Base-by-base conservation (phyloP, 2,888 invertebrate species). In the Caenorhabditis sp. region DNA sequence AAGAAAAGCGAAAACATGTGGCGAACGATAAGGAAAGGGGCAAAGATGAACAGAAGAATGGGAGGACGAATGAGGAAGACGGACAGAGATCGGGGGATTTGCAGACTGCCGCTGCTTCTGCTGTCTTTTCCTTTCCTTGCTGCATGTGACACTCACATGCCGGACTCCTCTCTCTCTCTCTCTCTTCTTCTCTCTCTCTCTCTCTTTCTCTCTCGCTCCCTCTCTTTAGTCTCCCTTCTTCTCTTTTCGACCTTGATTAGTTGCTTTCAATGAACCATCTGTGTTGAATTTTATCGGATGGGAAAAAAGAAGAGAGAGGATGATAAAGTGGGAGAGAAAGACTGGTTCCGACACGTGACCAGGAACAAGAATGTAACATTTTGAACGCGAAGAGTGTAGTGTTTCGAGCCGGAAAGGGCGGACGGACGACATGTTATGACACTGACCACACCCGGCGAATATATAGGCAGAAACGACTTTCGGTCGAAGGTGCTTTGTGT, bases 61-160 rank as follows among this genome's bases (percentile, higher is more conserved):
- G 24, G 27, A n/a, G 26, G 32, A 52, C 22, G 35, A 43, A 53
- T 9, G 26, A 55, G 32, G 56, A 41, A 35, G 37, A 15, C 17
- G 48, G 41, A 41, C 43, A 48, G 45, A 48, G 56, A 62, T 53
- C 37, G 46, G 24, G n/a, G 20, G 55, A 39, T 45, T 35, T 11
- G 15, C 26, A 59, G 58, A 59, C 32, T 35, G 45, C 39, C 41
- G 17, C 55, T 55, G 22, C 46, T 59, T 32, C 35, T 46, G n/a
- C n/a, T n/a, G n/a, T n/a, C n/a, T n/a, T n/a, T n/a, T n/a, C n/a
- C n/a, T n/a, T n/a, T n/a, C n/a, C 1, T 9, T 4, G 30, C 13
- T 24, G 53, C 55, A 53, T 65, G 53, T 65, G 53, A 45, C 35
- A 9, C 35, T 65, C 65, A 55, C 65, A 55, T 55, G 53, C 35